Evolutionary conservation across 2,113 vertebrate species (phyloP).

Genomic region (Marmota monax): DNA sequence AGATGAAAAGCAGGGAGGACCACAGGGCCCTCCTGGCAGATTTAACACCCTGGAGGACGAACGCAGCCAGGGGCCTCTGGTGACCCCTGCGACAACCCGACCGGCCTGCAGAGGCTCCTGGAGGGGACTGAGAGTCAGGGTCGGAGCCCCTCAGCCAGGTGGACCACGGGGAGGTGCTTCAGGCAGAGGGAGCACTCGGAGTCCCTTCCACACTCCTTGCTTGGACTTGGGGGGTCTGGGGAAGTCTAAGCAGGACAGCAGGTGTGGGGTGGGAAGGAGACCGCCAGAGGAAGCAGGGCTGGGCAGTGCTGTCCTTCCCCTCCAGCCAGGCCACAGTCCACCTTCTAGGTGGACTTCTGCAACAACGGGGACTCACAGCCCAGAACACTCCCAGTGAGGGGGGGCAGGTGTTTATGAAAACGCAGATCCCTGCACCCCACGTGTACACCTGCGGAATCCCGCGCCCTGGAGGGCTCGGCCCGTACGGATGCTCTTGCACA

Average conservation of each 20-base stretch:
- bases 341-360: no score
- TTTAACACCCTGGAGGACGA: neutral
- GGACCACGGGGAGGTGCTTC: neutral
- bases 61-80: neutral
- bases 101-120: neutral
- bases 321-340: no score
- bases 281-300: no score
- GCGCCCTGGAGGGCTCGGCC: neutral
- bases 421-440: neutral
- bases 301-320: neutral
- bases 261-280: no score
- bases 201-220: no score
- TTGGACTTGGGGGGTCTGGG: no score
- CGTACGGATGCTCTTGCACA: neutral
- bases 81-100: neutral
- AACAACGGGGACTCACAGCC: no score
- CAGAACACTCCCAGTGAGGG: no score
- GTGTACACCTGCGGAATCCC: neutral
- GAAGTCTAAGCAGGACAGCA: neutral
- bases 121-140: neutral
- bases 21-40: neutral
- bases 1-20: no score
- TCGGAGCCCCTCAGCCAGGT: neutral
- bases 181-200: no score
- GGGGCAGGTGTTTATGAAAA: neutral